Conservation (phyloP, 2,113 vertebrate genomes). For the Strix uralensis region DNA sequence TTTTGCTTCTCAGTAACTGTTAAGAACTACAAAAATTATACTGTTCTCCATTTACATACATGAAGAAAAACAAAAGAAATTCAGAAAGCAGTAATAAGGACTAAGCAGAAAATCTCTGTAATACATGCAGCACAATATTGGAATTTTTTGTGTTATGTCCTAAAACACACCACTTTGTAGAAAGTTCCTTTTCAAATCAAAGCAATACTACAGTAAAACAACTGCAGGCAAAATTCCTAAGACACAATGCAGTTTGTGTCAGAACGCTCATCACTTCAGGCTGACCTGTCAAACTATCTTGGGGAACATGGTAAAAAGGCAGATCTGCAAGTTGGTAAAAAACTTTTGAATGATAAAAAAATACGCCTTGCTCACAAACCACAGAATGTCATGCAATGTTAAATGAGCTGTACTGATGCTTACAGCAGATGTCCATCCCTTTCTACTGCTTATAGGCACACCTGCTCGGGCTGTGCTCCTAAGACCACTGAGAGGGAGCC, state of each 20-base stretch:
- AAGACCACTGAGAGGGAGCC: not conserved
- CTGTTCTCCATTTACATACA: not conserved
- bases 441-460: not conserved
- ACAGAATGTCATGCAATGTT: not conserved
- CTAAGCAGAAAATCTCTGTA: conserved; percentile 36
- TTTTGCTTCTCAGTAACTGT: conserved; percentile 7
- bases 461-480: not conserved
- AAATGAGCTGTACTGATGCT: not conserved
- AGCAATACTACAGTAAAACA: conserved; percentile 52
- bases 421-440: not conserved
- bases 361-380: not conserved
- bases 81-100: not conserved
- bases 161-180: conserved; percentile 31
- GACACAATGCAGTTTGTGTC: conserved; percentile 50
- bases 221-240: conserved; percentile 64
- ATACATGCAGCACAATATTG: not conserved
- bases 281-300: conserved; percentile 64
- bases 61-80: not conserved
- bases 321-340: conserved; percentile 32
- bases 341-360: conserved; percentile 12
- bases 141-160: conserved; percentile 1
- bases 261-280: conserved; percentile 65
- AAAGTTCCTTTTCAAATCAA: conserved; percentile 53
- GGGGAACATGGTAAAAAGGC: conserved; percentile 47
- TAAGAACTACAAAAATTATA: conserved; percentile 17